Evolutionary conservation across 2,888 invertebrate species (phyloP).

Genomic region (Cryptocephalus moraei): DNA sequence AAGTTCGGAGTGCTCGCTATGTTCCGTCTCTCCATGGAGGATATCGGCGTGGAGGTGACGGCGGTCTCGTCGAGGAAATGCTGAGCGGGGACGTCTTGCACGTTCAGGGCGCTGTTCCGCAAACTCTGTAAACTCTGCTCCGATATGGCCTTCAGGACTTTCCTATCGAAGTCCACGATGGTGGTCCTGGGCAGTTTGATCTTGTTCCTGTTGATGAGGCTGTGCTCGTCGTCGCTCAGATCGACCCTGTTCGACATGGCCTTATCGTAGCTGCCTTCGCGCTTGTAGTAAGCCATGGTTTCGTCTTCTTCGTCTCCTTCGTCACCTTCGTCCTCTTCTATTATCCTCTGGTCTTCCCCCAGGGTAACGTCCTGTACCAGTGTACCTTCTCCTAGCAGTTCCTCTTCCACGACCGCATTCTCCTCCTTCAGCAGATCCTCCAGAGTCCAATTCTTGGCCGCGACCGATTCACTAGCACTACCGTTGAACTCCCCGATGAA

Average conservation of each 20-base stretch:
- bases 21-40: conserved; percentile 5
- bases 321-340: conserved; percentile 5
- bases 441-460: conserved; percentile 37
- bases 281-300: conserved; percentile 21
- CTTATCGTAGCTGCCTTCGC: conserved; percentile 36
- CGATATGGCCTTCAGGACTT: conserved; percentile 35
- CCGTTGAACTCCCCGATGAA: conserved; percentile 38
- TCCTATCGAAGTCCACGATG: conserved; percentile 33
- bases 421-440: conserved; percentile 24
- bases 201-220: conserved; percentile 44
- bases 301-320: conserved; percentile 7
- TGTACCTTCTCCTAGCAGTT: no score
- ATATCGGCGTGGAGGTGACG: conserved; percentile 14
- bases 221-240: conserved; percentile 41
- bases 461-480: conserved; percentile 25
- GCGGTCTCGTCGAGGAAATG: neutral
- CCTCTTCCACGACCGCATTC: neutral
- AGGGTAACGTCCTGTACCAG: no score
- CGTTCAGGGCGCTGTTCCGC: conserved; percentile 14
- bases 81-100: conserved; percentile 4
- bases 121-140: conserved; percentile 34
- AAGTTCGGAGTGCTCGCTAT: conserved; percentile 17
- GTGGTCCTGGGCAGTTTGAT: conserved; percentile 28
- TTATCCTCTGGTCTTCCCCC: neutral
- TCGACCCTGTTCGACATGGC: conserved; percentile 35